phyloP scores from a whole-genome alignment of 2,888 invertebrate genomes.

The Aricia artaxerxes region DNA sequence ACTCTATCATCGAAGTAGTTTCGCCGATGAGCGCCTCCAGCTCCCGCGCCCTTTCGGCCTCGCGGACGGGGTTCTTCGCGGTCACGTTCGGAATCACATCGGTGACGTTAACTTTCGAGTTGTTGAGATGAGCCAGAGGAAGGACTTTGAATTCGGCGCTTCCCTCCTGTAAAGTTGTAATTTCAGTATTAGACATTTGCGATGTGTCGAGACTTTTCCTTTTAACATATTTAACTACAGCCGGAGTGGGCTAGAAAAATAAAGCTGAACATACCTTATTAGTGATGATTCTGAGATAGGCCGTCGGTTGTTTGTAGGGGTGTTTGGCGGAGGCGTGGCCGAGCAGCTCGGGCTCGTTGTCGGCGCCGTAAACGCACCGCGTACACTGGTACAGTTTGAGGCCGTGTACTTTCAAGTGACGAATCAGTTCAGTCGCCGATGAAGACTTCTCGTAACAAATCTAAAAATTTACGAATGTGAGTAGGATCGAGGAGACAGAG shows the following conservation, averaged over 20 bases:
- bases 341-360: slow-evolving; percentile 59
- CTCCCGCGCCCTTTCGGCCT: slow-evolving; percentile 68
- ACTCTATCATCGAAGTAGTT: slow-evolving; percentile 49
- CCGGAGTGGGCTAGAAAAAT: not conserved
- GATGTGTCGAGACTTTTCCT: not conserved
- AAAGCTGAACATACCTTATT: slow-evolving; percentile 50
- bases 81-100: slow-evolving; percentile 47
- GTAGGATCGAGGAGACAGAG: not conserved
- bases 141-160: slow-evolving; percentile 56
- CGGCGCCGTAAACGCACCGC: slow-evolving; percentile 66
- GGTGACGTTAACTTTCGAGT: slow-evolving; percentile 49
- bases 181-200: not conserved
- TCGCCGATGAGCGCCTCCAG: slow-evolving; percentile 65
- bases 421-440: slow-evolving; percentile 54
- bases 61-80: slow-evolving; percentile 59
- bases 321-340: slow-evolving; percentile 65
- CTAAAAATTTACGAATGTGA: slow-evolving; percentile 47
- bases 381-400: slow-evolving; percentile 70
- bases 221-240: not conserved
- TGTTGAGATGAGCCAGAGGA: slow-evolving; percentile 63
- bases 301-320: slow-evolving; percentile 64
- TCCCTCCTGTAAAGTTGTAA: slow-evolving; percentile 58
- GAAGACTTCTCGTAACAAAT: slow-evolving; percentile 48
- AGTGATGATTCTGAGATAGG: slow-evolving; percentile 64
- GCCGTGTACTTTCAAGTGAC: slow-evolving; percentile 63